Evolutionary conservation across 2,888 invertebrate genomes (phyloP), one percentile per base, ranked within the genome.

Genomic region (Diploptera punctata): DNA sequence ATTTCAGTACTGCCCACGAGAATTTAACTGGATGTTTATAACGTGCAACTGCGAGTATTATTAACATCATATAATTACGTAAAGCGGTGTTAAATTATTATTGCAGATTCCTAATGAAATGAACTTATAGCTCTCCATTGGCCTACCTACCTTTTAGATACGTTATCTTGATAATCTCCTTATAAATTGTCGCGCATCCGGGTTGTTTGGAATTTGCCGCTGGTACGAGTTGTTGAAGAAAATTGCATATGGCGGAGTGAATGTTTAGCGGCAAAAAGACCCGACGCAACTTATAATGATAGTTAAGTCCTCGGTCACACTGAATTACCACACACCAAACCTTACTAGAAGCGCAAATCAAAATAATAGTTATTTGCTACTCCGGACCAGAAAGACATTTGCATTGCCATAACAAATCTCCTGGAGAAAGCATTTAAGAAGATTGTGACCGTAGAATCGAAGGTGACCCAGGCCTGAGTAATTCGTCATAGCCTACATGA

Each of bases 281-380:
- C 52, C 52, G 24, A 21, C 21, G 52, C 24, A 19, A 9, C 52
- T 5, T 29, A 44, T 44, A 47, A 5, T 24, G 47, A 47, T 44
- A 44, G 43, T 65, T 65, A 65, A 3, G 24, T 16, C 24, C 9
- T 13, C 65, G n/a, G 44, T 65, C 65, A 65, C 24, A 47, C 65
- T 21, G 44, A 44, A 65, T 26, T 65, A 26, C 47, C 29, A 4
- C n/a, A n/a, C n/a, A 9, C 62, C n/a, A 26, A n/a, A 26, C n/a
- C 43, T 1, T 10, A 26, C 26, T 65, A 65, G 38, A 47, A 47
- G 65, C 65, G 21, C 18, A n/a, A 24, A n/a, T 44, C 26, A n/a
- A 65, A 47, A 65, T 65, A 47, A 65, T 65, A 65, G 65, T 65
- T 21, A 65, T 65, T 47, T 65, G 47, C 47, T 29, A 16, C 16